phyloP scores from a whole-genome alignment of 92 coral and sea anemone genomes.

The Phenganax marumi region DNA sequence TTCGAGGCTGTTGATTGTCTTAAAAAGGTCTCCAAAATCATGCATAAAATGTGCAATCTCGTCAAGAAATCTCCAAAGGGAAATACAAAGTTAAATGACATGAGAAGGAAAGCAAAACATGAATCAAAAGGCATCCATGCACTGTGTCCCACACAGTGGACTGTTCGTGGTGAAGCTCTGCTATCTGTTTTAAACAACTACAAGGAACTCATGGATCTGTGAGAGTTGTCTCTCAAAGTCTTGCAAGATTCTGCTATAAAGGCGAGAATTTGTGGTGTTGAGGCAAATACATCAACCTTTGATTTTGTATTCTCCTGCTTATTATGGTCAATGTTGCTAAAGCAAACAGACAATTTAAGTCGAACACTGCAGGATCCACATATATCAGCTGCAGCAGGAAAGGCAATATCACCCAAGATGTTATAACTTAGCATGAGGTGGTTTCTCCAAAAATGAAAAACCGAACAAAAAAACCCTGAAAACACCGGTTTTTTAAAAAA shows the following conservation, averaged over 20 bases:
- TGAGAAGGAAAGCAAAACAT: background rate
- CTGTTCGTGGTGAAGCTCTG: conserved; percentile 60
- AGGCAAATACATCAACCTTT: conserved; percentile 42
- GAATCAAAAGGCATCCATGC: conserved; percentile 57
- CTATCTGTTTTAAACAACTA: conserved; percentile 50
- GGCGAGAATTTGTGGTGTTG: conserved; percentile 45
- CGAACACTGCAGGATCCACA: conserved; percentile 46
- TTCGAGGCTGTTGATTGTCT: background rate
- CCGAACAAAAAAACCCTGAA: too few species aligned
- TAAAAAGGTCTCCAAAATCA: conserved; percentile 6
- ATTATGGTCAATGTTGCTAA: conserved; percentile 17
- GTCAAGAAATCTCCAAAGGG: conserved; percentile 27
- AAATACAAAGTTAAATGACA: background rate
- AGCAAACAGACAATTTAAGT: conserved; percentile 44
- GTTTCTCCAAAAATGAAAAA: too few species aligned
- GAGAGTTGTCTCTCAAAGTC: conserved; percentile 50
- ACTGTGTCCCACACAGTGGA: conserved; percentile 61
- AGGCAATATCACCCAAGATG: background rate
- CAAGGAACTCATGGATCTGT: conserved; percentile 53
- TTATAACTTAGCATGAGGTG: too few species aligned
- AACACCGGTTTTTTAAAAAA: too few species aligned
- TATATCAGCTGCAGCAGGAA: conserved; percentile 38
- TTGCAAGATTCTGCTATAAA: conserved; percentile 55
- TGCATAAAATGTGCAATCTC: conserved; percentile 12
- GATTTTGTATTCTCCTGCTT: conserved; percentile 55